These are phyloP conservation scores for Drosophila suzukii DNA, from an alignment of 1,140 invertebrate species.

Conservation along the genomic window DNA sequence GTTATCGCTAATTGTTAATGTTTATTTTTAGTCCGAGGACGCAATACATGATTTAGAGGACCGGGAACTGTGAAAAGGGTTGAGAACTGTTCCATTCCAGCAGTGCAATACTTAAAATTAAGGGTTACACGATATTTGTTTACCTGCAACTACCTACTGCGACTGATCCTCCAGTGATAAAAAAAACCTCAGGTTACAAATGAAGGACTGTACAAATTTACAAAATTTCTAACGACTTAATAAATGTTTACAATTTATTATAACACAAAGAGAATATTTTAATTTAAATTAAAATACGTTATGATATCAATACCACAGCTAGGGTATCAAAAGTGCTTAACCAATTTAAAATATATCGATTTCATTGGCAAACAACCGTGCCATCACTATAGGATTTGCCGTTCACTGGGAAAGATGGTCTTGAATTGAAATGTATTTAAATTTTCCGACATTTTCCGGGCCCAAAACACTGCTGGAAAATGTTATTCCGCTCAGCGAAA, in stretches of 20 bases:
- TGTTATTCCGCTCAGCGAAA: constrained; percentile 83
- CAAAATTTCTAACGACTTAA: background rate
- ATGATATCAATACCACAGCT: too few species aligned
- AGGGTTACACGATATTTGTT: background rate
- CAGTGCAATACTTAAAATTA: constrained; percentile 2
- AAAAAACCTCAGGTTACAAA: background rate
- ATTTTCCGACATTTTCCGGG: constrained; percentile 44
- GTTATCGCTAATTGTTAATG: background rate
- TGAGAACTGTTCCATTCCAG: background rate
- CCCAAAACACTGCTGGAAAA: constrained; percentile 34
- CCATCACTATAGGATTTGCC: constrained; percentile 15
- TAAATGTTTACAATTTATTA: background rate
- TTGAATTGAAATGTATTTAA: constrained; percentile 42
- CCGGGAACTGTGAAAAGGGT: constrained; percentile 40
- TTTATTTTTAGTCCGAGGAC: constrained; percentile 31
- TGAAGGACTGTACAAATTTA: background rate
- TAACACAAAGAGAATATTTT: background rate
- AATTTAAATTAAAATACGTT: too few species aligned
- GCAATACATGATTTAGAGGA: constrained; percentile 15
- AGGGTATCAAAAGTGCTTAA: background rate
- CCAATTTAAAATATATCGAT: background rate
- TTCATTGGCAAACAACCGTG: background rate
- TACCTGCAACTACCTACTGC: background rate
- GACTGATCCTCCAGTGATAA: constrained; percentile 6
- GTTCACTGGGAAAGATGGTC: constrained; percentile 25